Base-by-base conservation (phyloP, 2,113 vertebrate species). In the Bagarius yarrelli region DNA sequence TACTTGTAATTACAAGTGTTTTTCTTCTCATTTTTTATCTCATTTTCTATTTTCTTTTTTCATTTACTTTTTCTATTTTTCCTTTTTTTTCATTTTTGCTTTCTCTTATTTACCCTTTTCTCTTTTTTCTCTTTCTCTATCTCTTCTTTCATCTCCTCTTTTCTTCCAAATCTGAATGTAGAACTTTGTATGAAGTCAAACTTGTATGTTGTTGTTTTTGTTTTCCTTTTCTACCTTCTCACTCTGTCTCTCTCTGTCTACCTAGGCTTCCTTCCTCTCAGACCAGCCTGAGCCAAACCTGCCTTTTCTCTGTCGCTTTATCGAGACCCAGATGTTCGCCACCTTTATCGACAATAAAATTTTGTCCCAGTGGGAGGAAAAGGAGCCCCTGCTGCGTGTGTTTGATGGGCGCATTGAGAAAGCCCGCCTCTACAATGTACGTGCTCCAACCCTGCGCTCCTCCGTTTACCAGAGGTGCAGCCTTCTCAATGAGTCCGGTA, bases 321-420 rank as follows among this genome's bases (percentile, higher is more conserved):
- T 99, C 87, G 98, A 99, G 89, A 99, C 98, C 0, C 98, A 99
- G 88, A 99, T 98, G 95, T 99, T 99, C 84, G 97, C 98, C 59
- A 98, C 98, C 74, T 99, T 99, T 87, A 95, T 99, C 70, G 98
- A 99, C 84, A 94, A 96, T 88, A 98, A 99, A 91, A 99, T 99
- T 83, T 95, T 99, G 90, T 97, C 95, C 88, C 98, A 98, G 96
- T 98, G n/a, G 96, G 98, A 99, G 44, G 97, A 99, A 73, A 98
- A 98, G 90, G 97, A 99, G 83, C 96, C 96, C 84, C 87, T 96
- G 4, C 88, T 98, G 83, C 93, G 95, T 77, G 96, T 98, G 60
- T 98, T 99, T 88, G 97, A 99, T 84, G 88, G 89, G 3, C 94
- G 97, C 15, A 96, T 99, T 80, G 97, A 99, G 83, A 99, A 98